Evolutionary conservation across 2,113 vertebrate genomes (phyloP), one percentile per base, ranked within the genome.

Genomic region (Hippolais icterina): DNA sequence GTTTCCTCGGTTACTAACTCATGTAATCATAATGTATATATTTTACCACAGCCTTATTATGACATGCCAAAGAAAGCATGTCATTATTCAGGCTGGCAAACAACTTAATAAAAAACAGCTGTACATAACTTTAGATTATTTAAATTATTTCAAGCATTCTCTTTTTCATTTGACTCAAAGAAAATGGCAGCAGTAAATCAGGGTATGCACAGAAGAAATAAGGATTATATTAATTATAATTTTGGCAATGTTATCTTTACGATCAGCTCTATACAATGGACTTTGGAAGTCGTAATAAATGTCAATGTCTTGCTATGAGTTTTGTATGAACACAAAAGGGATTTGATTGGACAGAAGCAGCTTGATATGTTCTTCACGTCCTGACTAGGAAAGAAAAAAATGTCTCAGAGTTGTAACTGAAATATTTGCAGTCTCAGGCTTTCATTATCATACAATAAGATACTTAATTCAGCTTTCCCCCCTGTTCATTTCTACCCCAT

Each of bases 1-100:
- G 53, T 96, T 95, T 66, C 49, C 80, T 90, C 94, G 85, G 61
- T 93, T 97, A 96, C 92, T 93, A 88, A 89, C 44, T 83, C 79
- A 60, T 92, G 81, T 68, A 89, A 95, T 74, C 50, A 89, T 83
- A 91, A 86, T 63, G 39, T 94, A 93, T 87, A 70, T 59, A 66
- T 84, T 96, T 59, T 69, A 84, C 66, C 68, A 82, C n/a, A 90
- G 52, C 72, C 63, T 92, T 92, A 94, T 83, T 97, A 84, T 82
- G 56, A 93, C 86, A 93, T 64, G 41, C 35, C 57, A 93, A 93
- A 85, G 79, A 93, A 95, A 91, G 74, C 33, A 71, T 87, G 59
- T 64, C 39, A 83, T 88, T 90, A 91, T 75, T 89, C 44, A 84
- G 54, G 17, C 57, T 92, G 68, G 65, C 9, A 91, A 94, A 80